Base-by-base conservation (phyloP, 1,140 invertebrate genomes). In the Phthorimaea operculella region DNA sequence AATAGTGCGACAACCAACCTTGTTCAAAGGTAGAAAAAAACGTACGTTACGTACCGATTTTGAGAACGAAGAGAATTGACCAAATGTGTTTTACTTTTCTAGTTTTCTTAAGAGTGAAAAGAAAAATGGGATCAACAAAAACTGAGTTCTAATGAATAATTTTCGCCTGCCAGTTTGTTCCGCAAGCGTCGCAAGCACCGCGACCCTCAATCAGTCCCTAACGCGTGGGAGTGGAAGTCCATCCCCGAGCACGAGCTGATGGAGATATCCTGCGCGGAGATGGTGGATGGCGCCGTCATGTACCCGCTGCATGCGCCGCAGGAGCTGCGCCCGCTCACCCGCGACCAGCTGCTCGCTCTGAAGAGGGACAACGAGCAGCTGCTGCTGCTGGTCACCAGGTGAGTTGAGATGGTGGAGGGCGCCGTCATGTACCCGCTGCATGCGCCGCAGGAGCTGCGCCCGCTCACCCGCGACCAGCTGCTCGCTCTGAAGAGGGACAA, bases 281-380 rank as follows among this genome's bases (percentile, higher is more conserved):
- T 81, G 60, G 76, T 81, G 59, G 86, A 85, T n/a, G 62, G 72
- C 6, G 72, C 85, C 4, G 68, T 76, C 7, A 81, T 91, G 63
- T 92, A 85, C 62, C 85, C 87, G 3, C 73, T 90, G 47, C 89
- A 91, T 66, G 61, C 66, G 49, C 86, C 87, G 14, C 79, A 88
- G 11, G 80, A 87, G 50, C 72, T 90, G 7, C 64, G 56, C 53
- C 68, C 67, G 16, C 50, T 64, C 5, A 34, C 65, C 0, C 44
- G 64, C 4, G 72, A 87, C 1, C 57, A 65, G 12, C 63, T 85
- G 17, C 62, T 79, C 52, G 55, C 64, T 1, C 65, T 83, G 7
- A 76, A 81, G 55, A 54, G 57, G 36, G 76, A 79, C 42, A 74
- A 78, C 58, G 67, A 74, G 42, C 52, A 67, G 21, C 63, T 80